These are phyloP conservation scores for Vipera latastei DNA, from an alignment of 2,797 vertebrate species.

Conservation along the genomic window DNA sequence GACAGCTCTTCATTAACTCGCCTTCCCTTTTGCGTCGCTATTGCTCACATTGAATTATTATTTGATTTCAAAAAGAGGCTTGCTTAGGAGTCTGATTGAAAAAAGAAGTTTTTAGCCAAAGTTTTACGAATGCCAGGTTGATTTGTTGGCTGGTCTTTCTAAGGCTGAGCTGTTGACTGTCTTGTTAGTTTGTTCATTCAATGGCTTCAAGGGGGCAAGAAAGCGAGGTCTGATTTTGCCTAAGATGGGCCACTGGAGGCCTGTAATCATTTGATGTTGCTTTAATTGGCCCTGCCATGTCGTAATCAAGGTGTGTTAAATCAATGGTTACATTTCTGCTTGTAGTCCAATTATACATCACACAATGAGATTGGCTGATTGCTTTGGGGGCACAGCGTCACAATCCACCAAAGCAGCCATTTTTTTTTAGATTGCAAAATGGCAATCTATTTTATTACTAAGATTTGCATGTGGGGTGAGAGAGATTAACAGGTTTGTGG, in stretches of 20 bases:
- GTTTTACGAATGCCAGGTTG: constrained; percentile 36
- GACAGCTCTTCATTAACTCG: constrained; percentile 68
- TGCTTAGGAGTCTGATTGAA: constrained; percentile 64
- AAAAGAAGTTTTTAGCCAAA: constrained; percentile 46
- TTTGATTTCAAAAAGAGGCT: constrained; percentile 72
- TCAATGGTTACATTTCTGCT: background rate
- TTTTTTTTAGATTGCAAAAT: background rate
- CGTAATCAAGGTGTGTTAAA: constrained; percentile 12
- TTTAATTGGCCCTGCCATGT: background rate
- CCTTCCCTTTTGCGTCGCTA: constrained; percentile 60
- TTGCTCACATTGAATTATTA: constrained; percentile 73
- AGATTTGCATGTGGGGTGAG: background rate
- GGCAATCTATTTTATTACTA: background rate
- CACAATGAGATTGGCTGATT: background rate
- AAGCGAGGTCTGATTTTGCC: background rate
- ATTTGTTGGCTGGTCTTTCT: background rate
- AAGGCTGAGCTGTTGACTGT: constrained; percentile 14
- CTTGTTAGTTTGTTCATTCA: background rate
- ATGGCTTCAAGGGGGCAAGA: background rate
- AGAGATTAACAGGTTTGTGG: background rate
- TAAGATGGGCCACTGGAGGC: background rate
- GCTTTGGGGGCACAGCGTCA: background rate
- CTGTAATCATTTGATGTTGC: background rate
- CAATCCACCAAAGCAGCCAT: too few relatives aligned
- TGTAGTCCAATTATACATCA: background rate